A percentile compares a stretch with the other conserved stretches of the same genome.
These are phyloP conservation scores for Cinclus cinclus DNA, from an alignment of 2,113 vertebrate species.

Conservation along the genomic window DNA sequence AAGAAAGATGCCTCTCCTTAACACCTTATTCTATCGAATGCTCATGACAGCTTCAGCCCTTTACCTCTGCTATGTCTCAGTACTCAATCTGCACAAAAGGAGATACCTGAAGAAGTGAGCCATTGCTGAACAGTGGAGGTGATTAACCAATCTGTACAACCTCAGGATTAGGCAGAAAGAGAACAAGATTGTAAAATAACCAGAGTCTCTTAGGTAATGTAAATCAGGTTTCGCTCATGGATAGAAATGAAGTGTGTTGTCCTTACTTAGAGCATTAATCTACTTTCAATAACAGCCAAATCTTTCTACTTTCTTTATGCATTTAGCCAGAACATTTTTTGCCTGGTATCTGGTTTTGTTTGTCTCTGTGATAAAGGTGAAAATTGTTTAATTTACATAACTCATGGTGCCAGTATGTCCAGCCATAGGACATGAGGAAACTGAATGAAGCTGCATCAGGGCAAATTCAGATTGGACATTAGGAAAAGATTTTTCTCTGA, in stretches of 20 bases:
- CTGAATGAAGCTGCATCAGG: not conserved
- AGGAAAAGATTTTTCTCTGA: not conserved
- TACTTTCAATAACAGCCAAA: not conserved
- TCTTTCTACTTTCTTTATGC: not conserved
- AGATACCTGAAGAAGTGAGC: not conserved
- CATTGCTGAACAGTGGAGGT: not conserved
- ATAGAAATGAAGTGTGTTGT: not conserved
- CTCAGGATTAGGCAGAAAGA: not conserved
- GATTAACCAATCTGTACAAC: not conserved
- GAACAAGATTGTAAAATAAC: not conserved
- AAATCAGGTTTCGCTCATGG: not conserved
- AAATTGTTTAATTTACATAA: not conserved
- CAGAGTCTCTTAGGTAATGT: not conserved
- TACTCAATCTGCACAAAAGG: not conserved
- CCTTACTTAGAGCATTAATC: not conserved
- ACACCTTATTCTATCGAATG: not conserved
- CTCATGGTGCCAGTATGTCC: not conserved
- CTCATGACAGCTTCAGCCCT: not conserved
- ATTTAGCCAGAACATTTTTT: not conserved
- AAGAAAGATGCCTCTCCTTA: not conserved
- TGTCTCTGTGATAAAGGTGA: not conserved
- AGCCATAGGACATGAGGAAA: fast-evolving
- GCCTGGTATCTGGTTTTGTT: not conserved
- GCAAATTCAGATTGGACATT: not conserved
- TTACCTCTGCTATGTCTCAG: not conserved